These are phyloP conservation scores for Oreochromis grahami DNA, from an alignment of 2,797 vertebrate species.

Conservation along the genomic window DNA sequence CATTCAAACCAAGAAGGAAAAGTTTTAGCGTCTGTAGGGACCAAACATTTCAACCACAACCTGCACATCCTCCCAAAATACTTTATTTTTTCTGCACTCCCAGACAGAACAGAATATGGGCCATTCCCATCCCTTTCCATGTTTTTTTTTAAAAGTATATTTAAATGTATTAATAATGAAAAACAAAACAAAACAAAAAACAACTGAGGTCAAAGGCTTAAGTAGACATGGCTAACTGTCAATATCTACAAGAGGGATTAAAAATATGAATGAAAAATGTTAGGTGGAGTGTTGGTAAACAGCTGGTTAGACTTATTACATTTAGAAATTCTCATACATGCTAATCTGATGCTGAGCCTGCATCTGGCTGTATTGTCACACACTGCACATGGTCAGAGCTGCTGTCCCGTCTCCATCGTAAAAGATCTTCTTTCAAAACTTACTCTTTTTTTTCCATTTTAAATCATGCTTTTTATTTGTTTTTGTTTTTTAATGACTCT, in stretches of 20 bases:
- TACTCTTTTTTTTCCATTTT: too few relatives aligned
- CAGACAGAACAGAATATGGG: neutral
- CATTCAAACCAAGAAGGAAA: neutral
- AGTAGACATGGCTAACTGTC: neutral
- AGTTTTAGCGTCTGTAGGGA: rapidly evolving
- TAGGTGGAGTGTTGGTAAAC: neutral
- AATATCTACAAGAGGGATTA: neutral
- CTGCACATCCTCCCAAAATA: neutral
- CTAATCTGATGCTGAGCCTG: neutral
- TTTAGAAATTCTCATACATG: neutral
- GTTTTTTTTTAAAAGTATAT: neutral
- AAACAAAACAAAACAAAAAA: neutral
- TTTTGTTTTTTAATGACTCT: too few relatives aligned
- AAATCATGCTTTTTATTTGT: too few relatives aligned
- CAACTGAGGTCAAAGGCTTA: neutral
- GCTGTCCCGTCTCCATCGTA: rapidly evolving
- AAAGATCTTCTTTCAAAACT: neutral
- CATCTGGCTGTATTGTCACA: neutral
- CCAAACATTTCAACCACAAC: neutral
- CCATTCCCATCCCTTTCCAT: neutral
- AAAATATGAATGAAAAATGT: neutral
- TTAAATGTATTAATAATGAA: neutral
- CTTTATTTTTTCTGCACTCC: neutral
- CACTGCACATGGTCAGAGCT: neutral
- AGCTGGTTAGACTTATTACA: neutral